phyloP scores from a whole-genome alignment of 2,888 invertebrate genomes.

The Entomobrya multifasciata region DNA sequence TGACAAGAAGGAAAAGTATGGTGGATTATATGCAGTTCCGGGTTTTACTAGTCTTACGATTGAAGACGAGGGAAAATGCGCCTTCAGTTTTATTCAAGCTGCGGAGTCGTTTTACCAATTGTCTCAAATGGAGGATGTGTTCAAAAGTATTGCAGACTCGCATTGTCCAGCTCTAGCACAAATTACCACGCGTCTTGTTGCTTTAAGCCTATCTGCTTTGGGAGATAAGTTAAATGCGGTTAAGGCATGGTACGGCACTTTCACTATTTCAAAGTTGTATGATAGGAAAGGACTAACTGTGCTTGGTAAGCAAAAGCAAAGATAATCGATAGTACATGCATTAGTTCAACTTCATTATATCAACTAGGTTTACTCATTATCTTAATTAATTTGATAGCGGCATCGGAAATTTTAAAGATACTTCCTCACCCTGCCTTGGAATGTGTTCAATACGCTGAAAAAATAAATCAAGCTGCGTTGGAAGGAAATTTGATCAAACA shows the following conservation, averaged over 20 bases:
- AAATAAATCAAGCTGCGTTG: constrained; percentile 12
- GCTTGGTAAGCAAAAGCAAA: constrained; percentile 58
- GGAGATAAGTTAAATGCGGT: constrained; percentile 51
- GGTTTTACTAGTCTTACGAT: constrained; percentile 60
- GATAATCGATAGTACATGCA: too few relatives aligned
- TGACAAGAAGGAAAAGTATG: constrained; percentile 64
- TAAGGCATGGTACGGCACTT: constrained; percentile 61
- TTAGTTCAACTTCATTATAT: too few relatives aligned
- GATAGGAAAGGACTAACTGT: constrained; percentile 65
- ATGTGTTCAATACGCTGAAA: constrained; percentile 57
- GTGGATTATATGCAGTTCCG: constrained; percentile 54
- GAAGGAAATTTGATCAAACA: constrained; percentile 59
- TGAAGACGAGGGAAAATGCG: constrained; percentile 56
- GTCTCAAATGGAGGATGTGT: constrained; percentile 54
- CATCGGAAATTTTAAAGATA: constrained; percentile 68
- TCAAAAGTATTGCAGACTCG: constrained; percentile 49
- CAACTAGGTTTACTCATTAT: not conserved
- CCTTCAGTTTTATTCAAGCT: constrained; percentile 36
- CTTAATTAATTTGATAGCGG: constrained; percentile 30
- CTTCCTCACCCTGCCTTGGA: constrained; percentile 46
- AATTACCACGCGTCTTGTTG: constrained; percentile 55
- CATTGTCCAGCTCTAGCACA: constrained; percentile 62
- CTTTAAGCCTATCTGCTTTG: constrained; percentile 35
- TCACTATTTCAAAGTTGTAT: constrained; percentile 48
- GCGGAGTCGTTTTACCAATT: constrained; percentile 61